Percentiles rank a stretch among this genome's conserved stretches.
Conservation (phyloP, 2,113 vertebrate genomes). For the Scomber japonicus region DNA sequence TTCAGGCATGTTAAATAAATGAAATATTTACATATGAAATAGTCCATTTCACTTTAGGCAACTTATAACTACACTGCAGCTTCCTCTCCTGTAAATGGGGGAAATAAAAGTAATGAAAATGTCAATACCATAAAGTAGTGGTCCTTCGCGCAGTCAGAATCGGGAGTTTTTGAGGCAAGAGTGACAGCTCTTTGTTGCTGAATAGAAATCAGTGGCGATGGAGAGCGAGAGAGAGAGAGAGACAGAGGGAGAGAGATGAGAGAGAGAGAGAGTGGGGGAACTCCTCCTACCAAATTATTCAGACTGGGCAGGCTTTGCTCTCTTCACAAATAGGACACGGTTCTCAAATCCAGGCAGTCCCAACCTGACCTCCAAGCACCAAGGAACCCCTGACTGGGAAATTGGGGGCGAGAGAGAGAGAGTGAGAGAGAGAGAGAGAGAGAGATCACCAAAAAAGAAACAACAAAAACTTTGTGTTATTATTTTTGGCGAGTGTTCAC, state of each 20-base stretch:
- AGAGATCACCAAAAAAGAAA: conserved; percentile 58
- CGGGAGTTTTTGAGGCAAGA: conserved; percentile 88
- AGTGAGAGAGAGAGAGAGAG: conserved; percentile 44
- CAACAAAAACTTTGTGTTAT: conserved; percentile 75
- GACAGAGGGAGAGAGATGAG: conserved; percentile 59
- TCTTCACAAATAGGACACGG: conserved; percentile 97
- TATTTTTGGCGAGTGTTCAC: conserved; percentile 68
- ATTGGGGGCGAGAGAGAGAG: conserved; percentile 73
- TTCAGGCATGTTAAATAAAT: conserved; percentile 1
- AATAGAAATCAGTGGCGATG: conserved; percentile 92
- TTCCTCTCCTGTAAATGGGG: conserved; percentile 38
- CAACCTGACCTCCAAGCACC: conserved; percentile 93
- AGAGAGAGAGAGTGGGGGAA: conserved; percentile 83
- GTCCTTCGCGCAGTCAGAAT: conserved; percentile 88
- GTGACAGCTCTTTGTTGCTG: conserved; percentile 99
- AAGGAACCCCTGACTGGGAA: conserved; percentile 89
- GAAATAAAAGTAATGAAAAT: conserved; percentile 74
- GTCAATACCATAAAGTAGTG: conserved; percentile 72
- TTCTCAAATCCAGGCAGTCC: conserved; percentile 93
- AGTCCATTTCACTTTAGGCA: conserved; percentile 16
- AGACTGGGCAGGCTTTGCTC: conserved; percentile 97
- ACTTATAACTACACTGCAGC: conserved; percentile 1
- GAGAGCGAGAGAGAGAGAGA: conserved; percentile 38
- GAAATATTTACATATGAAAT: neutral
- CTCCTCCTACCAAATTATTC: conserved; percentile 99